Conservation (phyloP, 1,140 invertebrate species). For the Drosophila teissieri region DNA sequence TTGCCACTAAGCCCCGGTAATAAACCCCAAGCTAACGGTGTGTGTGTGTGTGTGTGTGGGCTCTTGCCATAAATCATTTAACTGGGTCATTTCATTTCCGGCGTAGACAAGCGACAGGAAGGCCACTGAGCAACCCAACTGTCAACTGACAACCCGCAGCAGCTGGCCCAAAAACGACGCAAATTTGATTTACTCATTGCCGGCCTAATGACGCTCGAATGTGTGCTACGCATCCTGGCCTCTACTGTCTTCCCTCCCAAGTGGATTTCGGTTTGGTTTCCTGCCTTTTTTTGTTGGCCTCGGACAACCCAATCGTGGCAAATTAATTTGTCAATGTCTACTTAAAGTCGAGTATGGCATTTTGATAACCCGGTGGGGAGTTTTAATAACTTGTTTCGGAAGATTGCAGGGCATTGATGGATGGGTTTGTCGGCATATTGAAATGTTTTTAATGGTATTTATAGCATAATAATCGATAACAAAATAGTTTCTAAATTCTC, state of each 20-base stretch:
- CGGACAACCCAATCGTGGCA: constrained; percentile 24
- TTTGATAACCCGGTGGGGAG: constrained; percentile 37
- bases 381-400: constrained; percentile 20
- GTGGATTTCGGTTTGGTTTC: constrained; percentile 3
- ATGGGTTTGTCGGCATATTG: constrained; percentile 12
- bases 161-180: constrained; percentile 55
- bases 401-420: constrained; percentile 43
- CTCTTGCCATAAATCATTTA: constrained; percentile 74
- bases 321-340: constrained; percentile 83
- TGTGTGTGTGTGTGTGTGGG: constrained; percentile 16
- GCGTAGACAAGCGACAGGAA: constrained; percentile 71
- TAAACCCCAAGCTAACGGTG: constrained; percentile 22
- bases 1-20: constrained; percentile 53
- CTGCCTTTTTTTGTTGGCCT: not conserved
- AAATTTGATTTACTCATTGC: constrained; percentile 80
- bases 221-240: constrained; percentile 27
- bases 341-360: constrained; percentile 73
- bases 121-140: constrained; percentile 58
- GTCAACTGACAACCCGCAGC: constrained; percentile 60
- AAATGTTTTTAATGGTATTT: constrained; percentile 12
- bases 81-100: constrained; percentile 82
- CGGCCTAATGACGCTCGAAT: constrained; percentile 65
- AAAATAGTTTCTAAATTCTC: not conserved
- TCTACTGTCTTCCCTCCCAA: not conserved
- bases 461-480: not conserved